A percentile compares a stretch with the other conserved stretches of the same genome.
phyloP scores from a whole-genome alignment of 2,797 vertebrate species.

The Helicolenus hilgendorfi region DNA sequence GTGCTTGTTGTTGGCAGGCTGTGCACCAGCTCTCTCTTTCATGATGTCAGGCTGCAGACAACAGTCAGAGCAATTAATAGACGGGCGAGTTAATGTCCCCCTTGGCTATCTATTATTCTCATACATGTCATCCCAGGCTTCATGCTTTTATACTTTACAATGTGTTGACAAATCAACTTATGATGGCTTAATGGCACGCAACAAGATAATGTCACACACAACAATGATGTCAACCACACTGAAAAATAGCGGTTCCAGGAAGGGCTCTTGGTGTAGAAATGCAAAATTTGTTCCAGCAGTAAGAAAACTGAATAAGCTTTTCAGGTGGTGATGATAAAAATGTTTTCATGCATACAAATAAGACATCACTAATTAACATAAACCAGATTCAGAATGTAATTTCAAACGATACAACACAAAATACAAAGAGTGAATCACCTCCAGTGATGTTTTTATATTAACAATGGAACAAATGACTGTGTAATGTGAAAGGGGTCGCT shows the following conservation, averaged over 20 bases:
- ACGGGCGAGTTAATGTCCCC: conserved; percentile 63
- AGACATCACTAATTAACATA: background rate
- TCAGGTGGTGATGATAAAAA: background rate
- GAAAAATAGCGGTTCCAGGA: conserved; percentile 30
- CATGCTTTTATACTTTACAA: conserved; percentile 75
- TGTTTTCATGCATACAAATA: background rate
- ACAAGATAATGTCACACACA: conserved; percentile 69
- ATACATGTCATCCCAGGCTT: conserved; percentile 61
- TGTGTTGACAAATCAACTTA: conserved; percentile 84
- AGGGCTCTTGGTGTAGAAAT: conserved; percentile 2
- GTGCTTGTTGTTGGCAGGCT: conserved; percentile 23
- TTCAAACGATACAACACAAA: background rate
- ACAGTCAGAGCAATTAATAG: conserved; percentile 65
- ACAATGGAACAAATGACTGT: background rate
- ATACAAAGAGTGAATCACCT: background rate
- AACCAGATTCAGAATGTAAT: background rate
- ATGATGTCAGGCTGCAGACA: conserved; percentile 58
- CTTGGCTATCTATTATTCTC: conserved; percentile 61
- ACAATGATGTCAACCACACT: conserved; percentile 47
- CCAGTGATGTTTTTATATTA: background rate
- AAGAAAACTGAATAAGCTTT: background rate
- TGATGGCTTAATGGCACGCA: conserved; percentile 69
- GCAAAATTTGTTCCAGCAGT: background rate
- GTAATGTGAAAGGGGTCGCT: background rate
- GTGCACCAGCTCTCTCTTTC: conserved; percentile 25